Base-by-base conservation (phyloP, 2,797 vertebrate genomes). In the Propithecus perrieri region DNA sequence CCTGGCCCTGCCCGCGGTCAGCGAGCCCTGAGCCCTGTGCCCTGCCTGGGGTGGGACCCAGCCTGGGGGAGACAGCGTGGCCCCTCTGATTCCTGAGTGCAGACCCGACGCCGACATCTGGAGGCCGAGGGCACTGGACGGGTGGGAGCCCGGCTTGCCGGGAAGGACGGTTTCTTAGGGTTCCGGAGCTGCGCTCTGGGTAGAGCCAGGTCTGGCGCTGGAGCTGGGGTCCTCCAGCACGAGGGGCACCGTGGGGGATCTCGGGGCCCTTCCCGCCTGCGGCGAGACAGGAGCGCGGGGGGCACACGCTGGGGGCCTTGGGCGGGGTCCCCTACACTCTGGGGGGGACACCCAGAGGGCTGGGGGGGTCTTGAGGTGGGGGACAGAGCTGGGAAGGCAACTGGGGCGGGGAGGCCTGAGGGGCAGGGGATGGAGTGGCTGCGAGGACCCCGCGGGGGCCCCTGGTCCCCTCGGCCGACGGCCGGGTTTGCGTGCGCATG, bases 91-190 rank as follows among this genome's bases (percentile, higher is more conserved):
- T 43, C 88, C 46, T 35, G 46, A 69, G 71, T 0, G 69, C 15
- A 28, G 28, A 41, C 15, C 53, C 5, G 61, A 69, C 4, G 14
- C 2, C 0, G 24, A 1, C 0, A 20, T 8, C 91, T 11, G 17
- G 7, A 43, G 3, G 26, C 59, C 33, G 3, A 5, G 48, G 13
- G 67, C 28, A 3, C 28, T 8, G 2, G 35, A 48, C n/a, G n/a
- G 20, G 71, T 41, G 22, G 2, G 38, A 50, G 65, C n/a, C 17
- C 1, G 59, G 71, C 61, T 1, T 28, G 50, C 80, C 14, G 24
- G 63, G 24, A 14, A 18, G 8, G 61, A 26, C 0, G 30, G n/a
- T 3, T 48, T n/a, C 84, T 38, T 1, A 12, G 38, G 22, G 18
- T 18, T 33, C 71, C 10, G 1, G 14, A 57, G 38, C 55, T 67